Percentiles rank a stretch among this genome's conserved stretches.
Evolutionary conservation across 2,797 vertebrate species (phyloP).

Genomic region (Silurus lanzhouensis): DNA sequence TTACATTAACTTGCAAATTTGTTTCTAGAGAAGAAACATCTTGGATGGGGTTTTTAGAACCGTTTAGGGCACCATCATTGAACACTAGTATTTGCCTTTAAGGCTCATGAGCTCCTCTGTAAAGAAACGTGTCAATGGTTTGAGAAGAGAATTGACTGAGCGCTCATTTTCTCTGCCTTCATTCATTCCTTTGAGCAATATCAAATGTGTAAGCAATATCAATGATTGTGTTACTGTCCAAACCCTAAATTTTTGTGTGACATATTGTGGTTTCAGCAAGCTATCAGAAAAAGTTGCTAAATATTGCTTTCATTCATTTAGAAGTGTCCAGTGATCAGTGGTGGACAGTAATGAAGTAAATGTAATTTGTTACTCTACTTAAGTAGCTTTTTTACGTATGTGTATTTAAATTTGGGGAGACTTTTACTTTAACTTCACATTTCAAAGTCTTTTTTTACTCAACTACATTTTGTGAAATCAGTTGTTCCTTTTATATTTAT

Average conservation of each 20-base stretch:
- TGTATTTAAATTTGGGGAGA: no score
- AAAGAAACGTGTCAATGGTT: not conserved
- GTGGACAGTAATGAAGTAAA: no score
- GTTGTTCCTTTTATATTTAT: no score
- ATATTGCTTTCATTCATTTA: no score
- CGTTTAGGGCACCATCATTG: not conserved
- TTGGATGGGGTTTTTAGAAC: not conserved
- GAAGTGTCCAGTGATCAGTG: no score
- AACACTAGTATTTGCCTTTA: not conserved
- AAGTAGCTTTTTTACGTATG: no score
- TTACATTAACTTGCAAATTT: not conserved
- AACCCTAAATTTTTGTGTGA: not conserved
- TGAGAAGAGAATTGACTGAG: not conserved
- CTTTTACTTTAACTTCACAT: no score
- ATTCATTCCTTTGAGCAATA: not conserved
- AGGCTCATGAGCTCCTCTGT: not conserved
- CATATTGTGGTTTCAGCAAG: not conserved
- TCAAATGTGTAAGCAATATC: not conserved
- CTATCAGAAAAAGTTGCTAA: not conserved
- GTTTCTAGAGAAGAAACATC: not conserved
- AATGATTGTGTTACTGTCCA: not conserved
- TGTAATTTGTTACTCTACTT: no score
- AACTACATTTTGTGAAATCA: no score
- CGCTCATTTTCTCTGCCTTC: not conserved
- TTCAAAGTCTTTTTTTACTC: no score